Percentiles rank a stretch among this genome's conserved stretches.
phyloP scores from a whole-genome alignment of 2,797 vertebrate species.

The Onychomys torridus region DNA sequence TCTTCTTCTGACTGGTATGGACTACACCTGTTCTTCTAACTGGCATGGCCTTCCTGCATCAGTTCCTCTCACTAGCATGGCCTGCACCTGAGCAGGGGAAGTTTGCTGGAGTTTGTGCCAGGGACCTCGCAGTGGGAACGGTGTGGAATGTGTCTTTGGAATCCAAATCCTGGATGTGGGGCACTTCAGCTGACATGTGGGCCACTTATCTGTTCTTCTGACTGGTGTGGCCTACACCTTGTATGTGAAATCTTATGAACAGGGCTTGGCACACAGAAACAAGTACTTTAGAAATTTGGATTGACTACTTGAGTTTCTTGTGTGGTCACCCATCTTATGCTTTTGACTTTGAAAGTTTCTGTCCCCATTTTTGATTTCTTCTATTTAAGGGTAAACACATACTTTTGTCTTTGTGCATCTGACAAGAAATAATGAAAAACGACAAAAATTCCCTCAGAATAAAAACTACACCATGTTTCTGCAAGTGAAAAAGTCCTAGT shows the following conservation, averaged over 20 bases:
- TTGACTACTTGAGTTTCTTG: conserved; percentile 8
- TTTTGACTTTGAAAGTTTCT: background rate
- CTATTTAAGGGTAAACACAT: conserved; percentile 47
- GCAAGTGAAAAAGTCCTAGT: background rate
- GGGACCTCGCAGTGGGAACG: background rate
- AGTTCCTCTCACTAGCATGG: background rate
- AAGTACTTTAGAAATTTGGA: background rate
- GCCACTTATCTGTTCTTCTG: background rate
- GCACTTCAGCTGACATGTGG: background rate
- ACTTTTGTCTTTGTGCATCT: conserved; percentile 25
- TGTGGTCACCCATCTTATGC: background rate
- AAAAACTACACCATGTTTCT: conserved; percentile 5
- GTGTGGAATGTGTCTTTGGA: background rate
- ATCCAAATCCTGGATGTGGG: background rate
- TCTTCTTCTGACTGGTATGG: background rate
- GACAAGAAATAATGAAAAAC: conserved; percentile 56
- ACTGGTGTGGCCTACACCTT: background rate
- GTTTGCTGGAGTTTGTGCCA: background rate
- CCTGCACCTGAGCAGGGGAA: background rate
- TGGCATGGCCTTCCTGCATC: no score
- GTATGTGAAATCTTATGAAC: background rate
- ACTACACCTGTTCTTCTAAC: background rate
- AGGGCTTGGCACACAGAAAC: background rate
- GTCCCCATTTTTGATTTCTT: conserved; percentile 21
- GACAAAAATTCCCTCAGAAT: conserved; percentile 27